Evolutionary conservation across 2,113 vertebrate species (phyloP).

Genomic region (Sylvia atricapilla): DNA sequence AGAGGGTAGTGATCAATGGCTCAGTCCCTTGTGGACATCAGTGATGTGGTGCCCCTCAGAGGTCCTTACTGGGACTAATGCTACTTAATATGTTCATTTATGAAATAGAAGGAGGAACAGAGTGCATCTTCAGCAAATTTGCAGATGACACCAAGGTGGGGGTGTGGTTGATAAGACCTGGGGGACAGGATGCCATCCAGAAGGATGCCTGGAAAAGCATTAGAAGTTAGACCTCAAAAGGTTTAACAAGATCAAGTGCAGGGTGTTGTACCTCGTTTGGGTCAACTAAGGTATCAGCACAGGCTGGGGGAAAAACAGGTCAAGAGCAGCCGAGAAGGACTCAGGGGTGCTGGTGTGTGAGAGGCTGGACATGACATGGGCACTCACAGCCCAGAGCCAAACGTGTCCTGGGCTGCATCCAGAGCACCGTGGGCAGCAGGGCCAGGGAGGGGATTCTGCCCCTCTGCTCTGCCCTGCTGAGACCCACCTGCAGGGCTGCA

Average conservation of each 20-base stretch:
- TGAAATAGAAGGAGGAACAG: background rate
- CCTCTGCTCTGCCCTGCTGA: background rate
- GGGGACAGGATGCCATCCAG: background rate
- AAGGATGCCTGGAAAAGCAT: background rate
- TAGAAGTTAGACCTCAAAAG: background rate
- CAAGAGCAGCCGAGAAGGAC: background rate
- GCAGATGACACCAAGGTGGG: background rate
- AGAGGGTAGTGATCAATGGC: background rate
- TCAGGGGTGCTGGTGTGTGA: fast-evolving
- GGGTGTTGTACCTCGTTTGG: background rate
- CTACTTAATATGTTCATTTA: background rate
- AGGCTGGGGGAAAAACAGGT: background rate
- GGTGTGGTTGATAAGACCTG: background rate
- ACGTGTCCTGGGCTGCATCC: background rate
- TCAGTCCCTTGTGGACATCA: background rate
- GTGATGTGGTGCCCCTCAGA: background rate
- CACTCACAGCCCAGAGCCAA: background rate
- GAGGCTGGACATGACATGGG: background rate
- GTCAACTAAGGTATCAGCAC: background rate
- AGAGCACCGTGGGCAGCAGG: background rate
- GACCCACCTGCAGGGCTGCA: background rate
- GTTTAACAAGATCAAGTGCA: background rate
- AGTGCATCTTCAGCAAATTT: background rate
- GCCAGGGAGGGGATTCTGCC: background rate
- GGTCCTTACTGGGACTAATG: background rate